Conservation (phyloP, 2,113 vertebrate species). For the Nibea coibor region DNA sequence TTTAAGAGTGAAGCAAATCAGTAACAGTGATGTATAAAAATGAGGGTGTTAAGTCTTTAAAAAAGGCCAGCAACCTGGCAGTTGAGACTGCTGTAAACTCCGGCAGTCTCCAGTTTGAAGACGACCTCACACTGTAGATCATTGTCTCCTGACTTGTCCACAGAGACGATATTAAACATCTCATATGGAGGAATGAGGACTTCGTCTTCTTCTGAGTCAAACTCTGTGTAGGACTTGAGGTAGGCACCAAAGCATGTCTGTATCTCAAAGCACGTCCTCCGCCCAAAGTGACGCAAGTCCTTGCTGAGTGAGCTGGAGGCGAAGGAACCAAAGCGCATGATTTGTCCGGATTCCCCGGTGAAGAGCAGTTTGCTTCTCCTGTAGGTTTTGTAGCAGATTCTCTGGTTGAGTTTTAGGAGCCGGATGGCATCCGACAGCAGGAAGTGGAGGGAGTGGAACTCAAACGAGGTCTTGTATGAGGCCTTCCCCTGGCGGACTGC, state of each 20-base stretch:
- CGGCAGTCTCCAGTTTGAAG: conserved; percentile 40
- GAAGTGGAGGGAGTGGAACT: conserved; percentile 47
- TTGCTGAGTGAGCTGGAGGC: conserved; percentile 55
- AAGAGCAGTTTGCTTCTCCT: conserved; percentile 38
- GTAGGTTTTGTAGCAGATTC: conserved; percentile 36
- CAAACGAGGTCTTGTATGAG: conserved; percentile 31
- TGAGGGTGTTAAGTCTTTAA: too few species aligned
- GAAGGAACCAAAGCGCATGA: conserved; percentile 45
- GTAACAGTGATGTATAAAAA: too few species aligned
- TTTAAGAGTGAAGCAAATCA: background rate
- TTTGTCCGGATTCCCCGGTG: conserved; percentile 28
- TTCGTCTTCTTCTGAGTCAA: conserved; percentile 50
- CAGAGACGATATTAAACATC: conserved; percentile 28
- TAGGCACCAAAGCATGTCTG: conserved; percentile 44
- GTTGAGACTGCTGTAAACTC: conserved; percentile 47
- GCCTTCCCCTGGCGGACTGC: conserved; percentile 32
- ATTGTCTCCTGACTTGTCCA: conserved; percentile 17
- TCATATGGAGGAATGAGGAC: conserved; percentile 55
- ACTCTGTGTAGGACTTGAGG: conserved; percentile 39
- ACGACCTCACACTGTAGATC: conserved; percentile 24
- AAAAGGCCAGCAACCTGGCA: conserved; percentile 17
- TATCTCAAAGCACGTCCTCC: conserved; percentile 52
- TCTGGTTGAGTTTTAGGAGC: conserved; percentile 50
- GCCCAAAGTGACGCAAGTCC: conserved; percentile 37
- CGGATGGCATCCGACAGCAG: conserved; percentile 42